Evolutionary conservation across 2,888 invertebrate genomes (phyloP), one percentile per base, ranked within the genome.

Genomic region (Drosophila suboccidentalis): DNA sequence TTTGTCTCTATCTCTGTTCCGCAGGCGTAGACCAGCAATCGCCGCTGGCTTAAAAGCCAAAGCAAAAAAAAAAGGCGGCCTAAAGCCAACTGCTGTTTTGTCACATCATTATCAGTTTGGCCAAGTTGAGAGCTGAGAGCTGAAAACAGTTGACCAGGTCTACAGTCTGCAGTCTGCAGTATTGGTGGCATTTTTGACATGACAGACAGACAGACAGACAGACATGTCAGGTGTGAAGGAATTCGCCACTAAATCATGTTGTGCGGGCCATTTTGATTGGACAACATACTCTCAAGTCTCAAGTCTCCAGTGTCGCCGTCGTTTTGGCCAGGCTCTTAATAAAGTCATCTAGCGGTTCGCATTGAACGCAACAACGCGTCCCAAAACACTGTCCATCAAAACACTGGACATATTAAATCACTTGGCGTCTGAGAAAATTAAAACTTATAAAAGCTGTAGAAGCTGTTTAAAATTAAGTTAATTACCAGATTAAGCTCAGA

Each of bases 151-250:
- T 43, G 55, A 32, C 54, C 54, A 54, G 41, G 60, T 49, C 61
- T 36, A 13, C 13, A 11, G 34, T 11, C 10, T 68, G 70, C 60
- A 11, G 34, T 11, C 10, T 66, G 71, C 60, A 59, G 75, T 78
- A 80, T 82, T 87, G 88, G 80, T 80, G 80, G 86, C 85, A 87
- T 88, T 87, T 87, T 88, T 89, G 89, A 89, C 84, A 84, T 89
- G 88, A 87, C 87, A 80, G 78, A 74, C 73, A 70, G 5, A 26
- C 26, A 80, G 88, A 87, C 87, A 69, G 5, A 22, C 22, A 80
- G 78, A 73, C 73, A 70, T 64, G 73, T 76, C 78, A 82, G 88
- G 86, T 82, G 84, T 87, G 86, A 87, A 87, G 90, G 86, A 87
- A 89, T 89, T 73, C 88, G 71, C 86, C 77, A 89, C 89, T 89